Percentiles rank a stretch among this genome's conserved stretches.
These are phyloP conservation scores for Aphrocallistes beatrix DNA, from an alignment of 37 sponge, comb jelly and placozoan species.

Conservation along the genomic window DNA sequence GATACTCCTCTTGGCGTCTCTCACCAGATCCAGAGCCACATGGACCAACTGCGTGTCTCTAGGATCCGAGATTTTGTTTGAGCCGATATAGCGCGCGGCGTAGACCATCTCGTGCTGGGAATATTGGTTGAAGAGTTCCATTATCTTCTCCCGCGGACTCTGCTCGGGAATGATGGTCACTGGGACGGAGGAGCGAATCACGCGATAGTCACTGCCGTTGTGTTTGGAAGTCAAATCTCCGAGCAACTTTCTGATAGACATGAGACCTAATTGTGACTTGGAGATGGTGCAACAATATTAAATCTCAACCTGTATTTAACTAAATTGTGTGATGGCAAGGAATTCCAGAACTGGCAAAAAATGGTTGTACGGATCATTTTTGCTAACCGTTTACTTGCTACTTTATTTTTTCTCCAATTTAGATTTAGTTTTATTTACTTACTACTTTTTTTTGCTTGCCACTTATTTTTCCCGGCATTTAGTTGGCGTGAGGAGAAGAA, in stretches of 20 bases:
- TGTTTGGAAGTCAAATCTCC: background rate
- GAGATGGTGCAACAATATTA: no score
- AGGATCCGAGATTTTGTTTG: background rate
- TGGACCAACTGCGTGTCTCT: background rate
- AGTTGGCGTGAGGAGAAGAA: no score
- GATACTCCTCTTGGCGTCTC: background rate
- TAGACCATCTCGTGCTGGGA: background rate
- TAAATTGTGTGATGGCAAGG: no score
- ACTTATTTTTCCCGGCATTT: no score
- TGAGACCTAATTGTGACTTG: no score
- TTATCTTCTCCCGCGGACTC: background rate
- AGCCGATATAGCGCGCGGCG: background rate
- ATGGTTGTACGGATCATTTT: no score
- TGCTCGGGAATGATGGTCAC: background rate
- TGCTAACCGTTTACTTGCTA: no score
- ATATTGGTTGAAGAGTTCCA: background rate
- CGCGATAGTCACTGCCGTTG: background rate
- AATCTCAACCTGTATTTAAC: no score
- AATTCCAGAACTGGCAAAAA: no score
- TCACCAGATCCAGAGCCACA: background rate
- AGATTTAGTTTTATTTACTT: no score
- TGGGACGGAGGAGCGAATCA: background rate
- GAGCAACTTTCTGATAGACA: background rate
- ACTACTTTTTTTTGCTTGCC: no score
- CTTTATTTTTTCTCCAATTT: no score